A percentile compares a stretch with the other conserved stretches of the same genome.
These are phyloP conservation scores for Galerucella nymphaeae DNA, from an alignment of 2,888 invertebrate genomes.

Conservation along the genomic window DNA sequence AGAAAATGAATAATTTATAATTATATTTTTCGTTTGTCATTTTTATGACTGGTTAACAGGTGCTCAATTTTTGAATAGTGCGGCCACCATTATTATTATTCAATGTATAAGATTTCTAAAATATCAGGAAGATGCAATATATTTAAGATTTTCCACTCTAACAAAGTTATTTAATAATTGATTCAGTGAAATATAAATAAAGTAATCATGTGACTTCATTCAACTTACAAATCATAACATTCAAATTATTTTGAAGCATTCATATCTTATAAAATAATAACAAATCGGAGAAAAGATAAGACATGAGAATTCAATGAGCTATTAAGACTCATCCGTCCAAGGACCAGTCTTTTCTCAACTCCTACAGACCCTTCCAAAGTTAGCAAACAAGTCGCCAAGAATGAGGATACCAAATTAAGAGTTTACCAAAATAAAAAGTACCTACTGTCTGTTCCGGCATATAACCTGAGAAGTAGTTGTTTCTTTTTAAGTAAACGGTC, in stretches of 20 bases:
- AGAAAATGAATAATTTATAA: conserved; percentile 37
- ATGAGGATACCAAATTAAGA: too few species aligned
- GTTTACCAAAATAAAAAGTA: too few species aligned
- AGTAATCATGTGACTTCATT: not conserved
- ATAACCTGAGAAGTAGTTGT: too few species aligned
- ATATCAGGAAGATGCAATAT: conserved; percentile 31
- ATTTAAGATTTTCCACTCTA: conserved; percentile 39
- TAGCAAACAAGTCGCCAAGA: too few species aligned
- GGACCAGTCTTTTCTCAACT: too few species aligned
- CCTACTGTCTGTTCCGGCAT: too few species aligned
- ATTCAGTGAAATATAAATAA: conserved; percentile 7
- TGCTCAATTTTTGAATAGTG: conserved; percentile 63
- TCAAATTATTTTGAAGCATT: not conserved
- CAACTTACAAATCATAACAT: not conserved
- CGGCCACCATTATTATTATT: conserved; percentile 50
- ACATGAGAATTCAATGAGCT: too few species aligned
- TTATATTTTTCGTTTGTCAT: conserved; percentile 40
- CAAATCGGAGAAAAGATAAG: too few species aligned
- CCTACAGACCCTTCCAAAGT: too few species aligned
- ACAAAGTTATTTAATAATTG: conserved; percentile 28
- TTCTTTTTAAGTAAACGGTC: too few species aligned
- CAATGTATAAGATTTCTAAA: conserved; percentile 32
- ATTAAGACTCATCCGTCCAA: too few species aligned
- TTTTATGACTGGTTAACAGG: conserved; percentile 58
- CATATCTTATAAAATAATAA: too few species aligned